Evolutionary conservation across 1,140 invertebrate species (phyloP).

Genomic region (Ostrea denselamellosa): DNA sequence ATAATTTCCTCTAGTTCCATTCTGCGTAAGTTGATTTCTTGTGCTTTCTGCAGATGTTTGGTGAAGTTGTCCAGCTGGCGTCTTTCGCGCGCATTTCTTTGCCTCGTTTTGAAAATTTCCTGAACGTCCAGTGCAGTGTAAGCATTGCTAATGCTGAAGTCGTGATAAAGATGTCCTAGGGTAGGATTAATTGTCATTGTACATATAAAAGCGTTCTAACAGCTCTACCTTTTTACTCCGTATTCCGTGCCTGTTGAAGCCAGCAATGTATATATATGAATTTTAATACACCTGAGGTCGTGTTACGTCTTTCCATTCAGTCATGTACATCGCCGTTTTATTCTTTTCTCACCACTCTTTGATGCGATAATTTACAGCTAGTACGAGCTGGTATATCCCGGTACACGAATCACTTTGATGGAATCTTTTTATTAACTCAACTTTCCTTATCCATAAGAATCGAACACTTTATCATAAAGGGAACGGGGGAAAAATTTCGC

Average conservation of each 20-base stretch:
- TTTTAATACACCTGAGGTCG: neutral
- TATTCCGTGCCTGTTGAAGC: neutral
- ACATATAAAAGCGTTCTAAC: neutral
- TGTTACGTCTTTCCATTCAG: neutral
- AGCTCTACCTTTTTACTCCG: neutral
- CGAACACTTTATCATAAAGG: neutral
- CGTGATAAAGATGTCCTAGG: constrained; percentile 55
- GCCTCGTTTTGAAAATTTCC: constrained; percentile 51
- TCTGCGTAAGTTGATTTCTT: constrained; percentile 41
- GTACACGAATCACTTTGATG: neutral
- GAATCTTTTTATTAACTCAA: constrained; percentile 13
- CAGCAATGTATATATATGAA: neutral
- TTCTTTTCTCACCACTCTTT: neutral
- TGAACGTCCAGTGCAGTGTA: constrained; percentile 48
- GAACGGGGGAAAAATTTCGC: neutral
- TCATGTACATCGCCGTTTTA: neutral
- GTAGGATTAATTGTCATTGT: constrained; percentile 44
- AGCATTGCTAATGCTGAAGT: constrained; percentile 41
- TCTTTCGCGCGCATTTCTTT: constrained; percentile 51
- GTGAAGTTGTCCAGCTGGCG: constrained; percentile 47
- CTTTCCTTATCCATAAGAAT: neutral
- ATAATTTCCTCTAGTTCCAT: constrained; percentile 46
- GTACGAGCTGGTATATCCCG: neutral
- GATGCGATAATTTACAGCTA: neutral
- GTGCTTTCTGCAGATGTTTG: constrained; percentile 41